Percentiles rank a stretch among this genome's conserved stretches.
Evolutionary conservation across 2,888 invertebrate species (phyloP).

Genomic region (Phrixothrix hirtus): DNA sequence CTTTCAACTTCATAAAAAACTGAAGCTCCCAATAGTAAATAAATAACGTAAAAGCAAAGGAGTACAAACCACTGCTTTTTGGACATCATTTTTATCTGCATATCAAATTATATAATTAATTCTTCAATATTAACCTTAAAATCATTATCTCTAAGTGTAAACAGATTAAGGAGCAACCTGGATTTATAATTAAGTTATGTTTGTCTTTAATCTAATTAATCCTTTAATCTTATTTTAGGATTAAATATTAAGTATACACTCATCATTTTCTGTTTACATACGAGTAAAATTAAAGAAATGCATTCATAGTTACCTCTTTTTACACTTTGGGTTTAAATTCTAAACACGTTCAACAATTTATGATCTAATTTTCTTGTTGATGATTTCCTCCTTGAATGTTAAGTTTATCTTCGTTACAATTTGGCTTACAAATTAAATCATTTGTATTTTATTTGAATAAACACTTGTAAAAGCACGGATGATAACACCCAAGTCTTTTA

Average conservation of each 20-base stretch:
- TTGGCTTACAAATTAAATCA: background rate
- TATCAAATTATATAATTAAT: constrained; percentile 1
- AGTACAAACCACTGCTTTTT: constrained; percentile 78
- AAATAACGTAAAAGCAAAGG: constrained; percentile 63
- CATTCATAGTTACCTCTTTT: no score
- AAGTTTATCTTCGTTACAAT: background rate
- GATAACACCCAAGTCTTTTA: constrained; percentile 9
- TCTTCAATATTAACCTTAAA: constrained; percentile 1
- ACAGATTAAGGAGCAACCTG: no score
- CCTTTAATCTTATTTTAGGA: no score
- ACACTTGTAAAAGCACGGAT: constrained; percentile 16
- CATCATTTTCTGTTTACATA: no score
- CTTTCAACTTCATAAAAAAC: constrained; percentile 84
- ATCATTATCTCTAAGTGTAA: background rate
- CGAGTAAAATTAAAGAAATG: no score
- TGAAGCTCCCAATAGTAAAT: constrained; percentile 80
- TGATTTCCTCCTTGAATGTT: background rate
- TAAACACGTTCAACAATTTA: background rate
- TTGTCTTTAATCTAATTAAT: no score
- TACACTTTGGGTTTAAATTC: no score
- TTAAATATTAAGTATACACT: no score
- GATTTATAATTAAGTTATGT: no score
- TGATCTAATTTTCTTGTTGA: background rate
- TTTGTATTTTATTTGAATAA: no score
- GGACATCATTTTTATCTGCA: constrained; percentile 70